These are phyloP conservation scores for Pterophyllum scalare DNA, from an alignment of 2,113 vertebrate genomes.

Conservation along the genomic window DNA sequence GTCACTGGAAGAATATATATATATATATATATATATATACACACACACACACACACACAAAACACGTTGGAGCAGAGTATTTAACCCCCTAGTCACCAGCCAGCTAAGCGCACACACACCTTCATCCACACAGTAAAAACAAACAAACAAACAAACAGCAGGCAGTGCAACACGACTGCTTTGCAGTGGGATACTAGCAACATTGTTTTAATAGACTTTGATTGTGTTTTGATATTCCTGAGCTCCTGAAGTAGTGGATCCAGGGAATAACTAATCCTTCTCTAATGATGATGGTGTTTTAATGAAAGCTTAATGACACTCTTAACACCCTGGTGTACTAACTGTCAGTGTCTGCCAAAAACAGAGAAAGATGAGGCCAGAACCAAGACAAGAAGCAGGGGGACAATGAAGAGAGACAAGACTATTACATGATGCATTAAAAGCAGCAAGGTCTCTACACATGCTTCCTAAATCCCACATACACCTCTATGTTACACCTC, in stretches of 20 bases:
- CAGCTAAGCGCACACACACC: too few species aligned
- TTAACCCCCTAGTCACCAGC: too few species aligned
- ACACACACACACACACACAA: too few species aligned
- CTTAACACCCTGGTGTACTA: constrained; percentile 60
- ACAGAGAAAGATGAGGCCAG: constrained; percentile 28
- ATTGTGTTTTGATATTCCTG: constrained; percentile 73
- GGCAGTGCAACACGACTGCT: constrained; percentile 7
- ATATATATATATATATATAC: too few species aligned
- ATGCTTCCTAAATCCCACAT: neutral
- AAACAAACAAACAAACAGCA: neutral
- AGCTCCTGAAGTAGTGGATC: constrained; percentile 59
- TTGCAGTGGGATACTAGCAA: constrained; percentile 18
- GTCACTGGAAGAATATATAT: too few species aligned
- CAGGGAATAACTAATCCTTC: constrained; percentile 69
- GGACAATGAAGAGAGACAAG: neutral
- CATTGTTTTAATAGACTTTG: constrained; percentile 72
- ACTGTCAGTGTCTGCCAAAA: constrained; percentile 58
- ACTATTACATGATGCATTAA: neutral
- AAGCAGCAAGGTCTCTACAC: neutral
- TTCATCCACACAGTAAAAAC: too few species aligned
- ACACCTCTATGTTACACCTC: too few species aligned
- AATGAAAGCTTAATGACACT: constrained; percentile 79
- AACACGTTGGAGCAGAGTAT: too few species aligned
- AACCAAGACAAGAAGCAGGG: neutral
- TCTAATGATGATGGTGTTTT: constrained; percentile 81